Percentiles rank a stretch among this genome's conserved stretches.
phyloP scores from a whole-genome alignment of 2,888 invertebrate species.

The Eucera pruinosa region DNA sequence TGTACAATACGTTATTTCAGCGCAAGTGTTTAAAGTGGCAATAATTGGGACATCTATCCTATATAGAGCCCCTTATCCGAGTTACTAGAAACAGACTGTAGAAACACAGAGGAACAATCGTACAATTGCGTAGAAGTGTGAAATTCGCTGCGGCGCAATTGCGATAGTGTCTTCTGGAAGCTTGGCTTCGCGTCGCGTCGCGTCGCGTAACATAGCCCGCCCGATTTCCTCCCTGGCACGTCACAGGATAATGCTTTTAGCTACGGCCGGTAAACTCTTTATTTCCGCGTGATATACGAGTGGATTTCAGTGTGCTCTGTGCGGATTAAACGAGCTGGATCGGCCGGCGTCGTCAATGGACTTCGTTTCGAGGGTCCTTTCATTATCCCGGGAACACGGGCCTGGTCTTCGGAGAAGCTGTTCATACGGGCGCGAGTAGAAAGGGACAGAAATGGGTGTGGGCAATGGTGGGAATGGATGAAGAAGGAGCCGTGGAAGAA shows the following conservation, averaged over 20 bases:
- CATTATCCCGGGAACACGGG: conserved; percentile 68
- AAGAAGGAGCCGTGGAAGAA: conserved; percentile 25
- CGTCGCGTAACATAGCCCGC: neutral
- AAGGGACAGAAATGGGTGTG: neutral
- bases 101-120: neutral
- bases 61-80: too few species aligned
- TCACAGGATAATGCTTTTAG: conserved; percentile 70
- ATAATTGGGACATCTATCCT: too few species aligned
- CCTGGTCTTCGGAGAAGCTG: conserved; percentile 32
- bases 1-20: too few species aligned
- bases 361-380: conserved; percentile 72
- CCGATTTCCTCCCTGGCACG: conserved; percentile 54
- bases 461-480: neutral
- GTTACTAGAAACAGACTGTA: too few species aligned
- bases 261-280: conserved; percentile 72
- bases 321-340: conserved; percentile 71
- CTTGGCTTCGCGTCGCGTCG: neutral
- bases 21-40: too few species aligned
- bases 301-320: conserved; percentile 64
- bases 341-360: conserved; percentile 68
- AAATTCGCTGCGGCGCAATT: neutral
- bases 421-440: neutral
- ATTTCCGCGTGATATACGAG: conserved; percentile 71
- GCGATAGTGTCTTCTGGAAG: neutral
- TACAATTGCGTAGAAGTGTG: neutral